Evolutionary conservation across 2,888 invertebrate species (phyloP).

Genomic region (Macrosiphum euphorbiae): DNA sequence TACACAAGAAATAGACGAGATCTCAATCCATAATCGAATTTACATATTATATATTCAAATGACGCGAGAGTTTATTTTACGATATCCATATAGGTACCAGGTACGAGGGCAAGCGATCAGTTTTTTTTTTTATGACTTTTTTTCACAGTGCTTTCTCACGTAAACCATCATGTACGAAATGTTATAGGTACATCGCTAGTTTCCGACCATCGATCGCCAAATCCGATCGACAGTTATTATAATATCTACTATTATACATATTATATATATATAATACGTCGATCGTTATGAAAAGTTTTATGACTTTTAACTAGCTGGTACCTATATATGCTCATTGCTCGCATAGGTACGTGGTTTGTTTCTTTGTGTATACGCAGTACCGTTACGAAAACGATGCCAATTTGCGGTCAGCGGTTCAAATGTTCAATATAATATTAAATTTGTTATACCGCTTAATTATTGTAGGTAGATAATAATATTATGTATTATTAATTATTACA

Average conservation of each 20-base stretch:
- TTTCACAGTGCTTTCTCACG: constrained; percentile 25
- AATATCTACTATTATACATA: background rate
- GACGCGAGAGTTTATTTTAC: background rate
- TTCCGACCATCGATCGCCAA: background rate
- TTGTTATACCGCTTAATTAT: background rate
- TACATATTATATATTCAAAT: constrained; percentile 8
- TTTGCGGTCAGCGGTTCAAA: background rate
- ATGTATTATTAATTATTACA: background rate
- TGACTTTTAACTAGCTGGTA: background rate
- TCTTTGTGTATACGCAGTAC: background rate
- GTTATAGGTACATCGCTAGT: background rate
- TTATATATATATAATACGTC: background rate
- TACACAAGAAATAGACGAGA: background rate
- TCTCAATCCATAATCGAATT: constrained; percentile 42
- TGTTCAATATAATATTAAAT: background rate
- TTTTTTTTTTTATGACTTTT: constrained; percentile 39
- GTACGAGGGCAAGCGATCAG: background rate
- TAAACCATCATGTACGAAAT: background rate
- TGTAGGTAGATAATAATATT: background rate
- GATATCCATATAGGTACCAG: background rate
- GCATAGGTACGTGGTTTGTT: background rate
- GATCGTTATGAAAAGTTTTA: background rate
- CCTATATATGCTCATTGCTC: background rate
- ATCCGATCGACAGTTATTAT: background rate
- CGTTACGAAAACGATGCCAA: background rate